Percentiles rank a stretch among this genome's conserved stretches.
These are phyloP conservation scores for Microtus oregoni DNA, from an alignment of 2,113 vertebrate genomes.

Conservation along the genomic window DNA sequence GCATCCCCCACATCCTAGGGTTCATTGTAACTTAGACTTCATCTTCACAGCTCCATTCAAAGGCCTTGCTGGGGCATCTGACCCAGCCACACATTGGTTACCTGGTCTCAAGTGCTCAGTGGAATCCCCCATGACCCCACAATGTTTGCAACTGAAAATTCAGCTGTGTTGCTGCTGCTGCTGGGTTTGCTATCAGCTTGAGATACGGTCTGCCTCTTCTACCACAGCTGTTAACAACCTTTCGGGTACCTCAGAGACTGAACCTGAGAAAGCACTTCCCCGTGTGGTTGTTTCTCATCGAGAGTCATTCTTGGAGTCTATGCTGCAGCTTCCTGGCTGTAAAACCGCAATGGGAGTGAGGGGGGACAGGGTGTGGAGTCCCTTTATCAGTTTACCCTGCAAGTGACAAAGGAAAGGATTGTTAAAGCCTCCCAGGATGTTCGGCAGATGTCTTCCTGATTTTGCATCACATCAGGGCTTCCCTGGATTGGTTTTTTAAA, in stretches of 20 bases:
- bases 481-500: background rate
- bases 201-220: background rate
- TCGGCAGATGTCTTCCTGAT: background rate
- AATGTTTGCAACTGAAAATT: too few species aligned
- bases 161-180: background rate
- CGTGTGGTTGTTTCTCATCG: background rate
- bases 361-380: background rate
- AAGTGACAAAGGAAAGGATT: background rate
- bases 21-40: background rate
- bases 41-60: background rate
- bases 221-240: too few species aligned
- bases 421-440: background rate
- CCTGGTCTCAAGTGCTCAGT: too few species aligned
- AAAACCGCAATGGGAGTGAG: background rate
- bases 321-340: constrained; percentile 57
- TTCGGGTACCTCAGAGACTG: background rate
- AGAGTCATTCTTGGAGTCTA: background rate
- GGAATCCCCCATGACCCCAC: too few species aligned
- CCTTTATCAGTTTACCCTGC: background rate
- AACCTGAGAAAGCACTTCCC: background rate
- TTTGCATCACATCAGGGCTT: background rate
- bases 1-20: background rate
- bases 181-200: background rate
- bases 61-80: background rate
- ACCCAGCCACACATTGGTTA: too few species aligned